Evolutionary conservation across 2,888 invertebrate genomes (phyloP).

Genomic region (Eurytoma californica): DNA sequence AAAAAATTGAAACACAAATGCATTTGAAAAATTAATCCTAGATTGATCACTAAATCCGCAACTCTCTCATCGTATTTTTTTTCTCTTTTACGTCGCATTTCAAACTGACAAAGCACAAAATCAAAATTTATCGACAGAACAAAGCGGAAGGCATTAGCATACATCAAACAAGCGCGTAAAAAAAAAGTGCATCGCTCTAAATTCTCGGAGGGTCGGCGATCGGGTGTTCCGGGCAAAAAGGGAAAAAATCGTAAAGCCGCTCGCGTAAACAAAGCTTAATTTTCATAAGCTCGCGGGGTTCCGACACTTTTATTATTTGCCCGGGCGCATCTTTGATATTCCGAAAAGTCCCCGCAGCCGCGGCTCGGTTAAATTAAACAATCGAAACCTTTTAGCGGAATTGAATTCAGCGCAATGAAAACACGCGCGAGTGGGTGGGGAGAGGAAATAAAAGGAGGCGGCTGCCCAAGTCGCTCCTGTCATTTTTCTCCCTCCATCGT

Average conservation of each 20-base stretch:
- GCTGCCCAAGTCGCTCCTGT: conserved; percentile 1
- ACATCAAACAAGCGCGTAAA: conserved; percentile 1
- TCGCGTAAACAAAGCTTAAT: conserved; percentile 32
- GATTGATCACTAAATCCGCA: too few relatives aligned
- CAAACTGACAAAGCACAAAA: background rate
- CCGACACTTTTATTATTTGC: conserved; percentile 35
- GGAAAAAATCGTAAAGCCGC: background rate
- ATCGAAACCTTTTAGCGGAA: conserved; percentile 57
- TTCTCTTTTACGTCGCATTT: too few relatives aligned
- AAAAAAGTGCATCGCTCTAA: conserved; percentile 5
- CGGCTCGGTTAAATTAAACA: conserved; percentile 56
- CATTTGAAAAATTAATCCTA: too few relatives aligned
- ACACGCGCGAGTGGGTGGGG: conserved; percentile 30
- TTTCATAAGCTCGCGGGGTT: conserved; percentile 34
- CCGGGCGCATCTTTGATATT: conserved; percentile 49
- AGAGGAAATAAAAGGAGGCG: conserved; percentile 21
- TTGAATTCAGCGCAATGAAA: conserved; percentile 56
- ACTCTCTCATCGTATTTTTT: too few relatives aligned
- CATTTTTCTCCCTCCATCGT: conserved; percentile 19
- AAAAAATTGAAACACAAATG: too few relatives aligned
- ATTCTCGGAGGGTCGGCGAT: background rate
- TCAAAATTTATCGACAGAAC: background rate
- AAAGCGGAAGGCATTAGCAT: background rate
- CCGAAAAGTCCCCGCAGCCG: background rate
- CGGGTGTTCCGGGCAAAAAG: background rate